Evolutionary conservation across 2,888 invertebrate genomes (phyloP).

Genomic region (Myopa testacea): DNA sequence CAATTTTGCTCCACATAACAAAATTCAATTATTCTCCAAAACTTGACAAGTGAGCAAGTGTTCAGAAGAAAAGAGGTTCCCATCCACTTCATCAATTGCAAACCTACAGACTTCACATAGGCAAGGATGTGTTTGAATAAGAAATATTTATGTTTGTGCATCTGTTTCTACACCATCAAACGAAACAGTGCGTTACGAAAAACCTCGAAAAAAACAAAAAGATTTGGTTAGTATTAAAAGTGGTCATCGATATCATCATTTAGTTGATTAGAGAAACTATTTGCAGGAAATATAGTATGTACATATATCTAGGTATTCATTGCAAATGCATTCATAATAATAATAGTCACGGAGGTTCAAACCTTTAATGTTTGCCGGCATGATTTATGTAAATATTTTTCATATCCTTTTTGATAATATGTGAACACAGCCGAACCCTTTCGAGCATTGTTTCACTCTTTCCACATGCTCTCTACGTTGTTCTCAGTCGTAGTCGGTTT

Average conservation of each 20-base stretch:
- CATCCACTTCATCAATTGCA: neutral
- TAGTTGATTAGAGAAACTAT: too few relatives aligned
- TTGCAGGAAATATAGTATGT: too few relatives aligned
- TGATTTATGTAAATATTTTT: conserved; percentile 29
- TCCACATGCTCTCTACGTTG: neutral
- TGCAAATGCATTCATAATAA: neutral
- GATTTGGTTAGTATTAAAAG: too few relatives aligned
- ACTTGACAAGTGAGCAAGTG: neutral
- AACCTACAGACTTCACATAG: too few relatives aligned
- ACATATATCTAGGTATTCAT: neutral
- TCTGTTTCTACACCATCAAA: too few relatives aligned
- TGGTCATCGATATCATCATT: too few relatives aligned
- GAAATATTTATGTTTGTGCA: too few relatives aligned
- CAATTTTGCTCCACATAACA: conserved; percentile 8
- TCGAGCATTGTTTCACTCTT: neutral
- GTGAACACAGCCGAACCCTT: neutral
- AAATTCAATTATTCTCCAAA: conserved; percentile 3
- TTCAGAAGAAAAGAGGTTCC: neutral
- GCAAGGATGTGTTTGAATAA: too few relatives aligned
- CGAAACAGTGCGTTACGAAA: too few relatives aligned
- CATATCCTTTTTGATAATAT: neutral
- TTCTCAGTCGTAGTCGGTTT: neutral
- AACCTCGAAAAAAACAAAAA: too few relatives aligned
- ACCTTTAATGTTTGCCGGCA: conserved; percentile 29
- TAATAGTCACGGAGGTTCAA: neutral